These are phyloP conservation scores for Anastrepha obliqua DNA, from an alignment of 1,140 invertebrate species.

Conservation along the genomic window DNA sequence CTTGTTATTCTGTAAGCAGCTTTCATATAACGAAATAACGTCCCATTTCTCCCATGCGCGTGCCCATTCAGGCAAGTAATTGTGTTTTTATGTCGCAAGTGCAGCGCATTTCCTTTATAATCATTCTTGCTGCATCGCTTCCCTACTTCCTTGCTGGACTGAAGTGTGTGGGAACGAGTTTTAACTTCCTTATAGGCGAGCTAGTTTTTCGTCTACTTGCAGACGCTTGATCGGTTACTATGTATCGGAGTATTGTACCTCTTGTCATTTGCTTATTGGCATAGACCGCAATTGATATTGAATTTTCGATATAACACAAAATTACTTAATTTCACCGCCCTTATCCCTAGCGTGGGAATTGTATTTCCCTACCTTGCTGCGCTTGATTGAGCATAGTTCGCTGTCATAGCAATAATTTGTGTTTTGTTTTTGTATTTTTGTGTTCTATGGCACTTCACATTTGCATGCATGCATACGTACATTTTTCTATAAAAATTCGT, in stretches of 20 bases:
- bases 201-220: too few species aligned
- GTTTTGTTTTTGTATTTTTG: neutral
- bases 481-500: neutral
- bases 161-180: neutral
- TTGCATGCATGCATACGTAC: neutral
- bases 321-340: slow-evolving; percentile 2
- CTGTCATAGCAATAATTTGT: neutral
- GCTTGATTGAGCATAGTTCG: slow-evolving; percentile 1
- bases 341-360: slow-evolving; percentile 22
- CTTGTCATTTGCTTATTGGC: neutral
- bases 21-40: too few species aligned
- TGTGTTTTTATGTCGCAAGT: neutral
- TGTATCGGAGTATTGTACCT: too few species aligned
- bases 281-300: slow-evolving; percentile 2
- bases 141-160: neutral
- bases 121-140: neutral
- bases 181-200: too few species aligned
- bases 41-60: neutral
- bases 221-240: too few species aligned
- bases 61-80: slow-evolving; percentile 9
- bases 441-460: neutral
- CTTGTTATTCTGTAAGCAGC: too few species aligned
- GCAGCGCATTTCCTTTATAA: slow-evolving; percentile 16
- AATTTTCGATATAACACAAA: slow-evolving; percentile 17
- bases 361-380: slow-evolving; percentile 37